Percentiles rank a stretch among this genome's conserved stretches.
These are phyloP conservation scores for Struthio camelus DNA, from an alignment of 2,113 vertebrate genomes.

Conservation along the genomic window DNA sequence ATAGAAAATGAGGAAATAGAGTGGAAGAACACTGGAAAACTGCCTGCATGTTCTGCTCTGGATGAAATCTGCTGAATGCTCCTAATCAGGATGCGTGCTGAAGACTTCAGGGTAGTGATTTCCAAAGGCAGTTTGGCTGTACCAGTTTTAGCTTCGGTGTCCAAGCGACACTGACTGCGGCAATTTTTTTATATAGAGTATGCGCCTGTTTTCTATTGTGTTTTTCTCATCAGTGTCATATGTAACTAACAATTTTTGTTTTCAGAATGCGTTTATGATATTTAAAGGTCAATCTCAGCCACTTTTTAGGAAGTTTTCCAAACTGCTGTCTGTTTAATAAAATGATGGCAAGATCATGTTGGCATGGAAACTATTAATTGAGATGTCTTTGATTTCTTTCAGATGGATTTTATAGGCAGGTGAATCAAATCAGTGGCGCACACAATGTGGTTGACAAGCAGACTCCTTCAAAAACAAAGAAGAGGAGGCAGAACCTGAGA, in stretches of 20 bases:
- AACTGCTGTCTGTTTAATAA: background rate
- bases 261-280: background rate
- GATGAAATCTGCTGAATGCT: background rate
- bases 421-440: conserved; percentile 94
- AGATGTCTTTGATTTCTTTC: conserved; percentile 54
- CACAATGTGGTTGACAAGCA: conserved; percentile 88
- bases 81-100: background rate
- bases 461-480: conserved; percentile 84
- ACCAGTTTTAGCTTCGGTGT: background rate
- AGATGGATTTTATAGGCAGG: conserved; percentile 96
- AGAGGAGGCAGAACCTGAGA: conserved; percentile 77
- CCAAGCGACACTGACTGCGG: background rate
- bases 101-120: background rate
- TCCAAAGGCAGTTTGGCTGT: background rate
- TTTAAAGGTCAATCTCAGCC: background rate
- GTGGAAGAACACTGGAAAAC: background rate
- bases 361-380: background rate
- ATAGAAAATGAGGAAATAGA: background rate
- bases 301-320: background rate
- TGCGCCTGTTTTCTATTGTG: background rate
- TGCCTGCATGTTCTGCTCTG: background rate
- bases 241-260: background rate
- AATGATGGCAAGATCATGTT: background rate
- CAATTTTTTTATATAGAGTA: background rate
- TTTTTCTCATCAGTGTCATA: background rate